Conservation (phyloP, 2,888 invertebrate species). For the Seira ritae region DNA sequence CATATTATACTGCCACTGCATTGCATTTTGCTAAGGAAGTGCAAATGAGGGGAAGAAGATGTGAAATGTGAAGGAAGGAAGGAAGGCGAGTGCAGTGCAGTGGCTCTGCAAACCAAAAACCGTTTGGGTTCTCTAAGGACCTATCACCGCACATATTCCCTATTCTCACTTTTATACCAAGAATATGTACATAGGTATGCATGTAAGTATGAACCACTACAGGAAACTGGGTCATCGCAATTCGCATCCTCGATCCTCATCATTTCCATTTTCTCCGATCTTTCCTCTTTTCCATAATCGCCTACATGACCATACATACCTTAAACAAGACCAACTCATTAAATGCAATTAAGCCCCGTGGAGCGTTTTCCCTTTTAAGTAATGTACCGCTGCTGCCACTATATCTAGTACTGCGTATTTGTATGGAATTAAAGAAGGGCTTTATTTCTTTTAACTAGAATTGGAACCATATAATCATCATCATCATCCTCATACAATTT, state of each 20-base stretch:
- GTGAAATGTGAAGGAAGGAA: conserved; percentile 1
- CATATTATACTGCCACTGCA: not conserved
- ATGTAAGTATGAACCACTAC: conserved; percentile 24
- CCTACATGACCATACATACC: not conserved
- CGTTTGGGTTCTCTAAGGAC: too few relatives aligned
- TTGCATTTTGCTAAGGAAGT: not conserved
- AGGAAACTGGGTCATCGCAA: conserved; percentile 48
- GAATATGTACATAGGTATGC: too few relatives aligned
- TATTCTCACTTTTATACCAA: too few relatives aligned
- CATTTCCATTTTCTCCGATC: too few relatives aligned
- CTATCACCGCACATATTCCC: too few relatives aligned
- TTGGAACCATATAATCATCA: too few relatives aligned
- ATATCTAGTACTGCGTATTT: not conserved
- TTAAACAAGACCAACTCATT: conserved; percentile 57
- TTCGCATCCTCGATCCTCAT: too few relatives aligned
- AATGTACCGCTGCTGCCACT: not conserved
- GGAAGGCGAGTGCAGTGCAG: conserved; percentile 14
- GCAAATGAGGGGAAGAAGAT: conserved; percentile 30
- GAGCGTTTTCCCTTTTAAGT: conserved; percentile 57
- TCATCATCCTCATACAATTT: too few relatives aligned
- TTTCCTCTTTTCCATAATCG: too few relatives aligned
- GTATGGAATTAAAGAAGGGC: too few relatives aligned
- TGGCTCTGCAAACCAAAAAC: not conserved
- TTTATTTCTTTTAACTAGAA: too few relatives aligned
- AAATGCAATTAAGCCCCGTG: conserved; percentile 71